Conservation (phyloP, 1,140 invertebrate genomes). For the Macrobrachium nipponense region DNA sequence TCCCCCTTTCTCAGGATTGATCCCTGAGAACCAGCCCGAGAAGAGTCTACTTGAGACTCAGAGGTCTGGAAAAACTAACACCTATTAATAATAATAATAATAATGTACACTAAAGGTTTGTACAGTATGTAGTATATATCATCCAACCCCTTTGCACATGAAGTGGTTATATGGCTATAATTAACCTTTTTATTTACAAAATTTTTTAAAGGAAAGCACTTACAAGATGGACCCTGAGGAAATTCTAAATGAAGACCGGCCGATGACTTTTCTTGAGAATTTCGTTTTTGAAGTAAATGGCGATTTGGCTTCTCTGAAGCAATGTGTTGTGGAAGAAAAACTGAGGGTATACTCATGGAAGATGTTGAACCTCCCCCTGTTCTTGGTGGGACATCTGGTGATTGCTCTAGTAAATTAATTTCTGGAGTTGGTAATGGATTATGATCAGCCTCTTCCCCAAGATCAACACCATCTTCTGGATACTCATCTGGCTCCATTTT, state of each 20-base stretch:
- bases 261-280: slow-evolving; percentile 55
- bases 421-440: slow-evolving; percentile 44
- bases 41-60: too few species aligned
- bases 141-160: too few species aligned
- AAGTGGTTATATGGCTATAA: too few species aligned
- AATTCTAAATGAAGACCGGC: slow-evolving; percentile 58
- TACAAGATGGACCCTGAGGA: slow-evolving; percentile 61
- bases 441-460: slow-evolving; percentile 34
- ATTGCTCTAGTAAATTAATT: slow-evolving; percentile 46
- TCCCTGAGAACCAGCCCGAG: too few species aligned
- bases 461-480: slow-evolving; percentile 43
- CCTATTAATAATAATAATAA: too few species aligned
- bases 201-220: slow-evolving; percentile 11
- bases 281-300: slow-evolving; percentile 25
- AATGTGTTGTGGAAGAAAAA: slow-evolving; percentile 44
- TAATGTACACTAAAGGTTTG: too few species aligned
- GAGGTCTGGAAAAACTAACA: too few species aligned
- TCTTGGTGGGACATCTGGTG: slow-evolving; percentile 31
- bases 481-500: slow-evolving; percentile 60
- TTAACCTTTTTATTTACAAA: background rate
- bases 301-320: slow-evolving; percentile 35
- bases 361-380: slow-evolving; percentile 36
- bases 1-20: too few species aligned
- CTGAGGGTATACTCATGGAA: slow-evolving; percentile 32
- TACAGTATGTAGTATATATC: too few species aligned